Conservation (phyloP, 2,888 invertebrate genomes). For the Zaprionus obscuricornis region DNA sequence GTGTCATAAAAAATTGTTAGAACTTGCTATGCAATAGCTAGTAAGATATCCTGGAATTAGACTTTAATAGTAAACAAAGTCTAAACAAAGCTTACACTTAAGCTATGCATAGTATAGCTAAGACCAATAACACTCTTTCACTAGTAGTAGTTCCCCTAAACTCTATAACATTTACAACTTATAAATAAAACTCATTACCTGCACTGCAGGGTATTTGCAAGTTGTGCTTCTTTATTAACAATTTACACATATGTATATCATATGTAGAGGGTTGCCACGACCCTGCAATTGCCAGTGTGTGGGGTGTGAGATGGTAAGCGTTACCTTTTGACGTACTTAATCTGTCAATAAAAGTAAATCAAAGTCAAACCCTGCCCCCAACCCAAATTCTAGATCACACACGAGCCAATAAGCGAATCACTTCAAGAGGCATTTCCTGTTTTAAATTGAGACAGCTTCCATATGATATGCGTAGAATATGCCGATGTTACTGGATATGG, state of each 20-base stretch:
- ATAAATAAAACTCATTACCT: background rate
- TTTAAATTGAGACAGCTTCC: constrained; percentile 78
- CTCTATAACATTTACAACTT: too few species aligned
- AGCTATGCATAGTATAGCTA: too few species aligned
- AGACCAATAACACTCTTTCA: too few species aligned
- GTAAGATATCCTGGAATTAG: too few species aligned
- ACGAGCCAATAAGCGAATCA: constrained; percentile 52
- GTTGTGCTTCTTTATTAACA: background rate
- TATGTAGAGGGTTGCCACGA: too few species aligned
- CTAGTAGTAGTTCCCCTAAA: too few species aligned
- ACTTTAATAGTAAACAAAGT: too few species aligned
- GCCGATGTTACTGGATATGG: constrained; percentile 45
- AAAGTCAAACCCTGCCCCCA: constrained; percentile 65
- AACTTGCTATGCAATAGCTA: constrained; percentile 26
- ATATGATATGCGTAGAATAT: constrained; percentile 52
- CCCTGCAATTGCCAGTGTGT: too few species aligned
- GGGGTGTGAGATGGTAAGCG: constrained; percentile 45
- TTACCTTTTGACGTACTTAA: constrained; percentile 74
- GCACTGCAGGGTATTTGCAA: constrained; percentile 1
- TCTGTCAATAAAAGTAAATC: constrained; percentile 81
- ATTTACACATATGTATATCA: too few species aligned
- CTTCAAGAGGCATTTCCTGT: constrained; percentile 80
- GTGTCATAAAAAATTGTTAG: constrained; percentile 67
- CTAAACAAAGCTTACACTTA: too few species aligned
- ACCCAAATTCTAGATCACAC: constrained; percentile 16